These are phyloP conservation scores for Lepidotrigona ventralis DNA, from an alignment of 1,140 invertebrate genomes.

Conservation along the genomic window DNA sequence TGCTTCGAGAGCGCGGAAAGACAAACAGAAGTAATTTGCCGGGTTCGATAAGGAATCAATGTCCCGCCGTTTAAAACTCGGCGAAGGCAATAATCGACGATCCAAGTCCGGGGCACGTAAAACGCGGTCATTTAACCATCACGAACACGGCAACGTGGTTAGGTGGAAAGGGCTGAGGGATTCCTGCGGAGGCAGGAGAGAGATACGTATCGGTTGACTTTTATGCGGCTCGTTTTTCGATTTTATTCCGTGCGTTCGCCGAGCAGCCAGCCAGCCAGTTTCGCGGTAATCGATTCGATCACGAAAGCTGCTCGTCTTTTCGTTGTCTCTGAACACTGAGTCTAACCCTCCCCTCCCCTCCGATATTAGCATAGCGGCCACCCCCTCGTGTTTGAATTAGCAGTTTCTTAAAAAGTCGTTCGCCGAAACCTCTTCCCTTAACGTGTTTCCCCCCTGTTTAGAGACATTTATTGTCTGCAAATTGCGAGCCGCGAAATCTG, in stretches of 20 bases:
- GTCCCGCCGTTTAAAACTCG: background rate
- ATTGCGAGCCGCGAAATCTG: background rate
- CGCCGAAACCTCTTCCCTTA: background rate
- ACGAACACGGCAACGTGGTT: background rate
- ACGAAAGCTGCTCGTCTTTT: slow-evolving; percentile 60
- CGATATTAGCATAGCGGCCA: slow-evolving; percentile 30
- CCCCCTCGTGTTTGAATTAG: slow-evolving; percentile 13
- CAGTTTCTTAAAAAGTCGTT: slow-evolving; percentile 31
- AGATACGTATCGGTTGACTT: slow-evolving; percentile 47
- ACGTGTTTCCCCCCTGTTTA: background rate
- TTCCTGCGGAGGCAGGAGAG: background rate
- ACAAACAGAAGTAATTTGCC: background rate
- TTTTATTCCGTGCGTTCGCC: slow-evolving; percentile 41
- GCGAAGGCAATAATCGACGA: slow-evolving; percentile 11
- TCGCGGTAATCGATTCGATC: slow-evolving; percentile 63
- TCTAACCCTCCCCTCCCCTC: background rate
- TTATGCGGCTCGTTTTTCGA: slow-evolving; percentile 51
- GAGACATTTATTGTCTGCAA: background rate
- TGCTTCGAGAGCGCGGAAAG: background rate
- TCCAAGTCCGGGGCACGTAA: slow-evolving; percentile 3
- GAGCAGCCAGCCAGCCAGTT: slow-evolving; percentile 47
- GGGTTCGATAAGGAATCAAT: background rate
- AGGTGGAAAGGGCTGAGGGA: background rate
- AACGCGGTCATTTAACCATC: slow-evolving; percentile 17
- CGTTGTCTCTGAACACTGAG: slow-evolving; percentile 41